These are phyloP conservation scores for Chaetoderma sp. DNA, from an alignment of 2,888 invertebrate genomes.

Conservation along the genomic window DNA sequence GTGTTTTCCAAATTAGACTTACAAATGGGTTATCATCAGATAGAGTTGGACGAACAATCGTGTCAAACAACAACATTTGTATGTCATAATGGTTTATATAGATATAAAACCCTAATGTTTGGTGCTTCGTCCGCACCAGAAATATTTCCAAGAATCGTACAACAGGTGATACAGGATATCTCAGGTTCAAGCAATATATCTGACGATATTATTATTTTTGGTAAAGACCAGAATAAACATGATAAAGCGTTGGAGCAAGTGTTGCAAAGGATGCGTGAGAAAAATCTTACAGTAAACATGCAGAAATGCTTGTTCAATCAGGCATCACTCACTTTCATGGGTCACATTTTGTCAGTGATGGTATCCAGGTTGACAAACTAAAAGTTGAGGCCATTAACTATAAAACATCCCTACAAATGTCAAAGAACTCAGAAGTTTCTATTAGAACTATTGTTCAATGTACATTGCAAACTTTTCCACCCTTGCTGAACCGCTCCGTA, in stretches of 20 bases:
- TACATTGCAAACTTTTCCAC: not conserved
- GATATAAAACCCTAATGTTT: conserved; percentile 43
- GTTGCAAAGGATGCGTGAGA: not conserved
- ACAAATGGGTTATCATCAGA: conserved; percentile 42
- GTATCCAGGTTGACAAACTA: not conserved
- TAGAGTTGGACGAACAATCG: conserved; percentile 39
- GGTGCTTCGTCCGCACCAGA: conserved; percentile 39
- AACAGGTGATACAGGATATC: conserved; percentile 20
- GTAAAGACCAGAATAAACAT: not conserved
- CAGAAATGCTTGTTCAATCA: conserved; percentile 4
- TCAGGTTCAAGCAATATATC: conserved; percentile 33
- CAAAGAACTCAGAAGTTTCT: conserved; percentile 5
- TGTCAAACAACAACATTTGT: conserved; percentile 45
- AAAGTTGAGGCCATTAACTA: conserved; percentile 8
- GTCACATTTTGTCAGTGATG: too few species aligned
- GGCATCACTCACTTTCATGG: conserved; percentile 9
- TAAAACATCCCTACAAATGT: not conserved
- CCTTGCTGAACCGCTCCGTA: not conserved
- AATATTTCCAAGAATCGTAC: conserved; percentile 34
- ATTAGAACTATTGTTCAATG: not conserved
- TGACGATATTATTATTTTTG: too few species aligned
- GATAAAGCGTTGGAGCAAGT: not conserved
- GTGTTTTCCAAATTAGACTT: conserved; percentile 46
- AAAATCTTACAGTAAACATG: not conserved
- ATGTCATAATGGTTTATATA: conserved; percentile 36